Percentiles rank a stretch among this genome's conserved stretches.
Conservation (phyloP, 2,888 invertebrate genomes). For the Acrocyrtus sp. region DNA sequence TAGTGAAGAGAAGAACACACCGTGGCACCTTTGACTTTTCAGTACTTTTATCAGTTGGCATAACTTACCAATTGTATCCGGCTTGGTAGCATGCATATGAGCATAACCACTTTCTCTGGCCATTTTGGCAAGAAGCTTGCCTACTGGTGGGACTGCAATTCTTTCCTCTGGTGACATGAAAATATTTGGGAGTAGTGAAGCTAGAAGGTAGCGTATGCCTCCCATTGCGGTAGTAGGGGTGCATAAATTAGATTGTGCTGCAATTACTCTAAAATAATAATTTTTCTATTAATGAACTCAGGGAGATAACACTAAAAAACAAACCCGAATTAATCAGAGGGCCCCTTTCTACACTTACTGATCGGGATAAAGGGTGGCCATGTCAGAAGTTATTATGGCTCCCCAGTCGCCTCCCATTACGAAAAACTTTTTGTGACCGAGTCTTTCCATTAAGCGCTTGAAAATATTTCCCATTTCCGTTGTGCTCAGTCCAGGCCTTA, state of each 20-base stretch:
- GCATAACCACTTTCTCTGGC: constrained; percentile 69
- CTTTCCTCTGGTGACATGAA: no score
- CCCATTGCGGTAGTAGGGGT: constrained; percentile 64
- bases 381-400: constrained; percentile 41
- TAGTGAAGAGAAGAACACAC: background rate
- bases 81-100: constrained; percentile 88
- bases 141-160: no score
- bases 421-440: constrained; percentile 76
- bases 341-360: no score
- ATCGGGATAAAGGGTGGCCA: constrained; percentile 64
- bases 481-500: constrained; percentile 65
- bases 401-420: constrained; percentile 67
- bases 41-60: no score
- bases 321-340: background rate
- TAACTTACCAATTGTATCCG: constrained; percentile 87
- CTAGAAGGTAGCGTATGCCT: constrained; percentile 60
- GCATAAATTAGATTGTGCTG: constrained; percentile 76
- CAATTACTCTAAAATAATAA: constrained; percentile 67
- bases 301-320: background rate
- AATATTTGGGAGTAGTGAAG: constrained; percentile 62
- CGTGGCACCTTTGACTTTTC: background rate
- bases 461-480: constrained; percentile 72
- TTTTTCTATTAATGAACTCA: constrained; percentile 38
- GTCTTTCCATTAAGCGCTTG: constrained; percentile 76
- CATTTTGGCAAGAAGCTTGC: no score